Evolutionary conservation across 2,113 vertebrate species (phyloP).

Genomic region (Meles meles): DNA sequence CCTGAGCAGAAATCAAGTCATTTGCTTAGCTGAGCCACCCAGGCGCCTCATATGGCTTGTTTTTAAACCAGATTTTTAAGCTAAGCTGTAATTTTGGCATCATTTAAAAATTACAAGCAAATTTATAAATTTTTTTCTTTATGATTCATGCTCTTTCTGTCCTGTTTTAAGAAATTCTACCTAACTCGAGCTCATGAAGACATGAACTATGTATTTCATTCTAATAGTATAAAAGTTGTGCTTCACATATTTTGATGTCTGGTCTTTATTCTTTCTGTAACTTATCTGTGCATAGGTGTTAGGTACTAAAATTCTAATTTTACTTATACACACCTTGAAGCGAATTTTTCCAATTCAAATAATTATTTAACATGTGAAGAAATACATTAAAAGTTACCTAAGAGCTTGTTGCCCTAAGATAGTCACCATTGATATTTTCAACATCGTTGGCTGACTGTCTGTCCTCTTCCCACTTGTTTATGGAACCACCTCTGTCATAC

Average conservation of each 20-base stretch:
- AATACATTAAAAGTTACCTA: neutral
- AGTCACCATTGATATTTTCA: neutral
- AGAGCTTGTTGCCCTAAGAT: neutral
- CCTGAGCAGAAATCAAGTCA: neutral
- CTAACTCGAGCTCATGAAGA: neutral
- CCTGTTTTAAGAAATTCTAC: constrained; percentile 14
- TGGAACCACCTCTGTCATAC: neutral
- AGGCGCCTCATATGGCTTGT: neutral
- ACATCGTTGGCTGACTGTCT: neutral
- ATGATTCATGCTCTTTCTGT: neutral
- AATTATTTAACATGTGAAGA: neutral
- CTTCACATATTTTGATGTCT: neutral
- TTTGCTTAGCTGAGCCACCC: neutral
- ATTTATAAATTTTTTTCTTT: neutral
- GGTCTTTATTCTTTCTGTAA: neutral
- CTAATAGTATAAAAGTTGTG: neutral
- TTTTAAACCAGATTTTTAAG: neutral
- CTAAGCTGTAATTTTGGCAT: neutral
- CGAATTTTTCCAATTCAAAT: neutral
- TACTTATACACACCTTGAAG: neutral
- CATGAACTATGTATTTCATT: neutral
- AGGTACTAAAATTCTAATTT: neutral
- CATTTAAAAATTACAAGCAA: neutral
- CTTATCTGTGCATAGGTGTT: neutral
- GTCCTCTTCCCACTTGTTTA: neutral